Percentiles rank a stretch among this genome's conserved stretches.
These are phyloP conservation scores for Mixornis gularis DNA, from an alignment of 2,113 vertebrate genomes.

Conservation along the genomic window DNA sequence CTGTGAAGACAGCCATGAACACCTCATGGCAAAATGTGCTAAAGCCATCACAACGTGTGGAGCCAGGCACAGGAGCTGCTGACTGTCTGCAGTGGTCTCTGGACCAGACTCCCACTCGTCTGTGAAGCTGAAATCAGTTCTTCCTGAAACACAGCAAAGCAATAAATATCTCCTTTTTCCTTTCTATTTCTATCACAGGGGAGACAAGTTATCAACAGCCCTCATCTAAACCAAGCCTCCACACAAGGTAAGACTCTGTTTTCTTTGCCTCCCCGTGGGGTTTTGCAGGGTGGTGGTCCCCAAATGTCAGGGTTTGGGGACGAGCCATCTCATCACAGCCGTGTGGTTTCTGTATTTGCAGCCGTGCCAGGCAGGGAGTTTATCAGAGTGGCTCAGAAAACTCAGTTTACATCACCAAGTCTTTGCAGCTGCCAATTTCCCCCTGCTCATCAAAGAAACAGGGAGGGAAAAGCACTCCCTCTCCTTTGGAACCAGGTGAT, in stretches of 20 bases:
- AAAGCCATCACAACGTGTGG: fast-evolving
- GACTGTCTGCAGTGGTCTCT: background rate
- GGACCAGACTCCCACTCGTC: background rate
- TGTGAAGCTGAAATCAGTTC: background rate
- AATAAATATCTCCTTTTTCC: background rate
- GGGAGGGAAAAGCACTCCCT: background rate
- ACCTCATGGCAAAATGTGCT: background rate
- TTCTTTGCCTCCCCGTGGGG: background rate
- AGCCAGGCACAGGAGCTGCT: background rate
- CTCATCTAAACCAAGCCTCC: constrained; percentile 20
- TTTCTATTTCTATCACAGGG: constrained; percentile 32
- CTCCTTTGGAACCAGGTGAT: background rate
- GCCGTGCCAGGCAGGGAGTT: background rate
- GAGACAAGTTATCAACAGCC: constrained; percentile 4
- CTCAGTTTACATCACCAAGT: background rate
- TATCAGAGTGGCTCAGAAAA: background rate
- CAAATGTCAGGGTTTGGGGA: background rate
- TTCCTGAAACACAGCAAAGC: background rate
- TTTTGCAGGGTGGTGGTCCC: background rate
- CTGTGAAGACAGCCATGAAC: background rate
- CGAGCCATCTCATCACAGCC: fast-evolving
- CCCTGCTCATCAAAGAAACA: background rate
- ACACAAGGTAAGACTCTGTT: constrained; percentile 31
- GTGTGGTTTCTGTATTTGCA: background rate
- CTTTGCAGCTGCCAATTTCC: background rate